A percentile compares a stretch with the other conserved stretches of the same genome.
Evolutionary conservation across 2,888 invertebrate species (phyloP).

Genomic region (Torymus texanus): DNA sequence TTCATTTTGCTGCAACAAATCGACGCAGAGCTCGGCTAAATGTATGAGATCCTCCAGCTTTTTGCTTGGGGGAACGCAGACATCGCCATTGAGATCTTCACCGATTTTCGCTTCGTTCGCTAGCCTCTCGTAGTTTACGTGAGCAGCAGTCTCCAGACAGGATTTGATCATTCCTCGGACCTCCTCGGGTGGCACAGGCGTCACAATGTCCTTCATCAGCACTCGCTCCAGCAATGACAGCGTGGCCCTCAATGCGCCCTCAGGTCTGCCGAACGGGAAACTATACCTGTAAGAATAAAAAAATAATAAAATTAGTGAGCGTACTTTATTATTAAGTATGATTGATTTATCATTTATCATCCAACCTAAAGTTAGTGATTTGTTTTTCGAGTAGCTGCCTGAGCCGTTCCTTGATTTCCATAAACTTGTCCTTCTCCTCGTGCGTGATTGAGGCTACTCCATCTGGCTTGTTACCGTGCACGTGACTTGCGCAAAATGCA

Average conservation of each 20-base stretch:
- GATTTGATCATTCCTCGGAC: slow-evolving; percentile 97
- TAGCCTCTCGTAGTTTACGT: slow-evolving; percentile 96
- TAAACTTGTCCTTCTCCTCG: slow-evolving; percentile 98
- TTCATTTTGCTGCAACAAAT: slow-evolving; percentile 98
- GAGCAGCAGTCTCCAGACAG: slow-evolving; percentile 97
- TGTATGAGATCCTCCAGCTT: slow-evolving; percentile 97
- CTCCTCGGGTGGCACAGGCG: slow-evolving; percentile 96
- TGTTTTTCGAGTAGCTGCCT: slow-evolving; percentile 95
- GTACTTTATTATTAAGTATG: background rate
- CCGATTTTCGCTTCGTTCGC: slow-evolving; percentile 98
- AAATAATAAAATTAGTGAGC: background rate
- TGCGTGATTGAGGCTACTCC: slow-evolving; percentile 99
- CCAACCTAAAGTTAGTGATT: slow-evolving; percentile 97
- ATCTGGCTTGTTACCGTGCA: slow-evolving; percentile 99
- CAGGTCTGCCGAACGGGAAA: slow-evolving; percentile 99
- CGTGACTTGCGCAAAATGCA: slow-evolving; percentile 99
- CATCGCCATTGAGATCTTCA: slow-evolving; percentile 87
- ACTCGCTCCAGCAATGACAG: slow-evolving; percentile 96
- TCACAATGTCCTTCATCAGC: slow-evolving; percentile 98
- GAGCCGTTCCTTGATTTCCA: slow-evolving; percentile 96
- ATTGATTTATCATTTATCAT: background rate
- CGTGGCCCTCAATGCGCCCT: slow-evolving; percentile 97
- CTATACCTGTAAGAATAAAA: slow-evolving; percentile 82
- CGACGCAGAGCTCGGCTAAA: slow-evolving; percentile 98
- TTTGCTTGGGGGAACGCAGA: slow-evolving; percentile 88